Evolutionary conservation across 2,888 invertebrate species (phyloP), one percentile per base, ranked within the genome.

Genomic region (Scrobipalpa costella): DNA sequence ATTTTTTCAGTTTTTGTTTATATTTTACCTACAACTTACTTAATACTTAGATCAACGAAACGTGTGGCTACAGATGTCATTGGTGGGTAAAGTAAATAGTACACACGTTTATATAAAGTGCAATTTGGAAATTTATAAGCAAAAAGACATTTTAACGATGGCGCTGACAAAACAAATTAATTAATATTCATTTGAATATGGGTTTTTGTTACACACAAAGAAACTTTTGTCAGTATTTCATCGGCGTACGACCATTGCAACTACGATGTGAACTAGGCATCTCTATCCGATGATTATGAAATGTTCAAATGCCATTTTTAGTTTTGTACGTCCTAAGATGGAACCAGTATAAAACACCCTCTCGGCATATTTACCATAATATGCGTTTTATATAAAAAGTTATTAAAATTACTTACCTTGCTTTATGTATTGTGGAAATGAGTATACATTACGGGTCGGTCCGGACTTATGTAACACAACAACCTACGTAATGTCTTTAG

Each of bases 11-110:
- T 82, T 83, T 83, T 80, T 83, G 79, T 79, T 84, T 84, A 79
- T 79, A 36, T 79, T 81, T 89, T 87, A 86, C 81, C 86, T 90
- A 86, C 79, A 87, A 86, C 90, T 90, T 89, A 86, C 79, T 86
- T 90, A 90, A 90, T 90, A 90, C 90, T 90, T 89, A 90, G 80
- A 84, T 83, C 83, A 81, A 87, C 79, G 82, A 86, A 83, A 88
- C 89, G 88, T 86, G 90, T 89, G 88, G 86, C 85, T 84, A 86
- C 83, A 79, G 87, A 82, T 88, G 88, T 86, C 81, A 85, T 90
- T 89, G 90, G 90, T 90, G 90, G 90, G 90, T 83, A 86, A 80
- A 81, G 80, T 88, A 83, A 83, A 85, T 75, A 79, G 73, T 78
- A 80, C 78, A 86, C 78, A 86, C 86, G 86, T 88, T 83, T 77